These are phyloP conservation scores for Crocuta crocuta DNA, from an alignment of 2,113 vertebrate species.

Conservation along the genomic window DNA sequence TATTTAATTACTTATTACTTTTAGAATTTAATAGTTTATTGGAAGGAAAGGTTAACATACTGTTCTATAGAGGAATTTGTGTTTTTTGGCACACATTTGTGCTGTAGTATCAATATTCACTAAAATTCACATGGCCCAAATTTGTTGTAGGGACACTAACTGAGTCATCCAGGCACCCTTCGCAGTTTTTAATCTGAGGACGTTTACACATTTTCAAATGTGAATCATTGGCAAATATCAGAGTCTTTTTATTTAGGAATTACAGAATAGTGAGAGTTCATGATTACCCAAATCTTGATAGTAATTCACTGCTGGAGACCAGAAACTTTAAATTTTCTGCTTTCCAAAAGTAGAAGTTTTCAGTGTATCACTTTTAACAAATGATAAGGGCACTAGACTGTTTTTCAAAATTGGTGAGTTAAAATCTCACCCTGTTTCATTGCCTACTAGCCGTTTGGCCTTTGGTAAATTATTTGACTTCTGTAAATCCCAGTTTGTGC, in stretches of 20 bases:
- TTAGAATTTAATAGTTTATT: not conserved
- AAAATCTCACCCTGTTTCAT: not conserved
- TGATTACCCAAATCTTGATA: not conserved
- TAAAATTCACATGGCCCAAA: not conserved
- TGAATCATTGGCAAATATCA: not conserved
- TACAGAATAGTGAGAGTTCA: not conserved
- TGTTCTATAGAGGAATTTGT: not conserved
- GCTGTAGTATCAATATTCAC: not conserved
- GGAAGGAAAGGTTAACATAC: not conserved
- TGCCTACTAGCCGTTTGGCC: not conserved
- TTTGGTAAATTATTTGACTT: not conserved
- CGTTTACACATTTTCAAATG: not conserved
- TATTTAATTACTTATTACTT: slow-evolving; percentile 1
- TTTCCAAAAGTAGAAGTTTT: slow-evolving; percentile 36
- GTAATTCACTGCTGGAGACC: not conserved
- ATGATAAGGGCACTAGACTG: not conserved
- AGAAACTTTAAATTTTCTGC: not conserved
- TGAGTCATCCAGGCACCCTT: not conserved
- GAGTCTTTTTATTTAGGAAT: slow-evolving; percentile 39
- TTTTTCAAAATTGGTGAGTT: slow-evolving; percentile 25
- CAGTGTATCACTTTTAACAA: not conserved
- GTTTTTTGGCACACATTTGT: not conserved
- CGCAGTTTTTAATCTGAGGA: not conserved
- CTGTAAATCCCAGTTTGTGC: slow-evolving; percentile 31
- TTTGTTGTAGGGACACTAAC: not conserved